Base-by-base conservation (phyloP, 1,140 invertebrate species). In the Drosophila virilis region DNA sequence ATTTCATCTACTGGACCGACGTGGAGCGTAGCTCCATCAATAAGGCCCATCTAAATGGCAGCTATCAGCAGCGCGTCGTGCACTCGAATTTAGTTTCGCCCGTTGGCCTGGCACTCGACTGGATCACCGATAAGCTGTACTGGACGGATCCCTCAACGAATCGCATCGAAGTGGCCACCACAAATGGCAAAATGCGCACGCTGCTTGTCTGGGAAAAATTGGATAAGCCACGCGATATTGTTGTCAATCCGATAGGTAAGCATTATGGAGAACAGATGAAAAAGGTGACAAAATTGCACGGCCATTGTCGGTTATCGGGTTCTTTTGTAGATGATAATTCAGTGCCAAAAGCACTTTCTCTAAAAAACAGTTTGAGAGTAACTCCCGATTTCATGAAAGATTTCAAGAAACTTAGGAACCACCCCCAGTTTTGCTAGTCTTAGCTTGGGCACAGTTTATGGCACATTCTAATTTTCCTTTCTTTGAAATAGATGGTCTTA, bases 1-100 rank as follows among this genome's bases (percentile, higher is more conserved):
- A 97, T 81, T 95, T 95, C 13, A 96, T 98, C 83, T 98, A 96
- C 85, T 98, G 97, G 97, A 96, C 97, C 0, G 97, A 98, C 89
- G 95, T 97, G 0, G 96, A 97, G 73, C 94, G 95, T 15, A 95
- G 97, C 80, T 95, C 96, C 1, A 98, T 98, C 10, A 97, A 95
- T 75, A 94, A 95, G 51, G 96, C 96, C 2, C 94, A 94, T 71
- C 92, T 97, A 33, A 97, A 97, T 91, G 97, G 97, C 12, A 95
- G 95, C 57, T 93, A 95, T 76, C 96, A 97, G 90, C 92, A 93
- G 13, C 92, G 94, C 38, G 94, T 97, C 8, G 94, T 97, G 0
- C 78, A 86, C 43, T 83, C 91, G 0, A 92, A 92, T 65, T 38
- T 93, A 1, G 95, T 94, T 76, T 95, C 94, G 10, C 96, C 96